Conservation (phyloP, 1,140 invertebrate species). For the Drosophila albomicans region DNA sequence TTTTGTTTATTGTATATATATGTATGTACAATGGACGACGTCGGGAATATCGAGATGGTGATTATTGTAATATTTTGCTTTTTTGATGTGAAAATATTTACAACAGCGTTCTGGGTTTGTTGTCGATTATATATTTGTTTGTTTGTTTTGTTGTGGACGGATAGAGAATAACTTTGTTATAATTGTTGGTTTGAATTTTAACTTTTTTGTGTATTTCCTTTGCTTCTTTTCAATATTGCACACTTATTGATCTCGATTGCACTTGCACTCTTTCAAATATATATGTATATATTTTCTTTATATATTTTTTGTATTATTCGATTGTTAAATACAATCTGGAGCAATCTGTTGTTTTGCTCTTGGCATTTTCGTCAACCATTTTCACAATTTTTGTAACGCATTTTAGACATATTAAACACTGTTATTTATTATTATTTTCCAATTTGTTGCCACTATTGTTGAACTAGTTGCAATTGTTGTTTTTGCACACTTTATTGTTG, state of each 20-base stretch:
- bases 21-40: conserved; percentile 50
- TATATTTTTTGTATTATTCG: conserved; percentile 49
- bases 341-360: conserved; percentile 38
- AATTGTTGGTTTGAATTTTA: conserved; percentile 71
- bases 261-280: conserved; percentile 52
- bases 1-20: conserved; percentile 11
- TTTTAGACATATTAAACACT: conserved; percentile 57
- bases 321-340: conserved; percentile 38
- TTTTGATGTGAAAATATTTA: conserved; percentile 67
- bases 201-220: conserved; percentile 82
- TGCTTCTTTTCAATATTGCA: conserved; percentile 64
- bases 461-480: conserved; percentile 41
- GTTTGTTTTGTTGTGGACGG: conserved; percentile 11
- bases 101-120: conserved; percentile 65
- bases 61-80: conserved; percentile 36
- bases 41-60: conserved; percentile 19
- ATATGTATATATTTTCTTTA: conserved; percentile 12
- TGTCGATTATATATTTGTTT: conserved; percentile 23
- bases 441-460: conserved; percentile 17
- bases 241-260: conserved; percentile 36
- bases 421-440: conserved; percentile 5
- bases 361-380: conserved; percentile 72
- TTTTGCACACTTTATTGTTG: conserved; percentile 42
- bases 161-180: conserved; percentile 37
- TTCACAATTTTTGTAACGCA: conserved; percentile 77